Base-by-base conservation (phyloP, 1,140 invertebrate genomes). In the Scaptomyza montana region DNA sequence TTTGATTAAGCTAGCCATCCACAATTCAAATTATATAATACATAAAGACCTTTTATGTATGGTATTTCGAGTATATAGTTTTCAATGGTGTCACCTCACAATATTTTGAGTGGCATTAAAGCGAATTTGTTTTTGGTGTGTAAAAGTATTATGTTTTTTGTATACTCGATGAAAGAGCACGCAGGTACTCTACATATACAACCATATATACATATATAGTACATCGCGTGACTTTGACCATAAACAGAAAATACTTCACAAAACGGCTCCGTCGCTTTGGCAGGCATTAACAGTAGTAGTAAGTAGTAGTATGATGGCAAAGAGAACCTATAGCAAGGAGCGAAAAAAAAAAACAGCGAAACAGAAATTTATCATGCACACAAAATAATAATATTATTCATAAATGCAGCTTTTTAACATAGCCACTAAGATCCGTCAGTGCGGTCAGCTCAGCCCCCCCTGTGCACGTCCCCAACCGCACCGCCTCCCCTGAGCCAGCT, bases 181-280 rank as follows among this genome's bases (percentile, higher is more conserved):
- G 63, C 55, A 72, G 68, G 41, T 28, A 50, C 12, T 66, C 56
- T 72, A 76, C 62, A 28, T 49, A 66, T 71, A 66, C 54, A 66
- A 46, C 62, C 30, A 33, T 33, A 70, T 33, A 70, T 7, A 1
- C 7, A 25, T 25, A 25, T 25, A 25, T 36, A 36, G 7, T 67
- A 0, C 12, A 74, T 87, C 85, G 84, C 84, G 84, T 87, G 84
- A 89, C 84, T 77, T 43, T 47, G 73, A 65, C 84, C 74, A 87
- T 87, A 86, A 87, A 84, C 73, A 84, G 80, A 87, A 87, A 89
- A 84, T 84, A 74, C 64, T 84, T 89, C 77, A 80, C 80, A 84
- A 87, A 87, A 87, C 85, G 84, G 77, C 84, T 84, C 63, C 80
- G 80, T 89, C 79, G 84, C 84, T 78, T 78, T 89, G 51, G 62